Evolutionary conservation across 2,888 invertebrate species (phyloP).

Genomic region (Poecilus cupreus): DNA sequence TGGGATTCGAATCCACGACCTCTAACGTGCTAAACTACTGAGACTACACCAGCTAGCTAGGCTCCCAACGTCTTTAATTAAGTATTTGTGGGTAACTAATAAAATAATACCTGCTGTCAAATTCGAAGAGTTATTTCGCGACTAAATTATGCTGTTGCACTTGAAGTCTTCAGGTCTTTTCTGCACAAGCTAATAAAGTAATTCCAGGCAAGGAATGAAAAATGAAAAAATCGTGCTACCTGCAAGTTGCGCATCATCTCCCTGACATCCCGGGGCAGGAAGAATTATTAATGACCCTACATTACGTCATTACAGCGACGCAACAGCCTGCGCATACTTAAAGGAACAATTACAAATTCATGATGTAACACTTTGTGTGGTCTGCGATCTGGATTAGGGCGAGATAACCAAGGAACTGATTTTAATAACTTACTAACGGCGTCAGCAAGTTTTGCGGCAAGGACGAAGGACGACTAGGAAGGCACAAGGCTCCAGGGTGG

Average conservation of each 20-base stretch:
- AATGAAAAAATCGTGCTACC: background rate
- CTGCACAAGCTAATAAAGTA: background rate
- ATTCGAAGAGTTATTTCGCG: too few species aligned
- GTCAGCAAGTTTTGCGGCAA: conserved; percentile 2
- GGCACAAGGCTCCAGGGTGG: background rate
- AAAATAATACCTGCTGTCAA: too few species aligned
- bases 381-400: conserved; percentile 40
- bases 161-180: background rate
- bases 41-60: too few species aligned
- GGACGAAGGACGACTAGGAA: background rate
- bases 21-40: too few species aligned
- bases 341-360: conserved; percentile 44
- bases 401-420: conserved; percentile 39
- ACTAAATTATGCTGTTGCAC: background rate
- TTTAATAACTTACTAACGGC: conserved; percentile 46
- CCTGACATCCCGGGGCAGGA: background rate
- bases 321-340: conserved; percentile 31
- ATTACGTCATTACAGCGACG: conserved; percentile 14
- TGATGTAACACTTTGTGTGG: conserved; percentile 14
- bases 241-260: background rate
- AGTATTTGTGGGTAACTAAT: too few species aligned
- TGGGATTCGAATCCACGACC: too few species aligned
- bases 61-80: too few species aligned
- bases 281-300: conserved; percentile 40
- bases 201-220: background rate